Conservation (phyloP, 2,113 vertebrate genomes). For the Ariopsis seemanni region DNA sequence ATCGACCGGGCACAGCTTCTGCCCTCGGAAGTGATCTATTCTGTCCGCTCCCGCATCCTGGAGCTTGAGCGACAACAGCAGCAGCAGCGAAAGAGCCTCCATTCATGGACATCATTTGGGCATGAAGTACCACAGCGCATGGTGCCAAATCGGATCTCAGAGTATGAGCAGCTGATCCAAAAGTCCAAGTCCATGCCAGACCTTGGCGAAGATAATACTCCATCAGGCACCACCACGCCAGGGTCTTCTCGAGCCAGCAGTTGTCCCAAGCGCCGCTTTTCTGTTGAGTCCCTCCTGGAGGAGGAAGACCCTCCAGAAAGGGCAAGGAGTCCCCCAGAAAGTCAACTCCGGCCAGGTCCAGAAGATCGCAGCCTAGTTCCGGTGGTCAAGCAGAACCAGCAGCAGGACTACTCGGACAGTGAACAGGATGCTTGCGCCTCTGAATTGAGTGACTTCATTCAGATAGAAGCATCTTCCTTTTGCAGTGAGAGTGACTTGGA, state of each 20-base stretch:
- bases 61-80: constrained; percentile 77
- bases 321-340: constrained; percentile 70
- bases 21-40: constrained; percentile 81
- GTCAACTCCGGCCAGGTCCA: constrained; percentile 58
- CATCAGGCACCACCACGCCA: constrained; percentile 79
- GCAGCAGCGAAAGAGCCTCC: constrained; percentile 66
- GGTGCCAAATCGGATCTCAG: constrained; percentile 84
- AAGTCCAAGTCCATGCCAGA: constrained; percentile 90
- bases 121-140: constrained; percentile 83
- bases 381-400: constrained; percentile 74
- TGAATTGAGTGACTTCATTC: constrained; percentile 68
- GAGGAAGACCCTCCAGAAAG: constrained; percentile 77
- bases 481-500: constrained; percentile 98
- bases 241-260: constrained; percentile 82
- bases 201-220: constrained; percentile 78
- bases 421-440: constrained; percentile 87
- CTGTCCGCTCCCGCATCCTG: constrained; percentile 81
- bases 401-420: constrained; percentile 87
- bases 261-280: constrained; percentile 83
- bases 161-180: constrained; percentile 84
- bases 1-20: constrained; percentile 83
- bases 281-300: constrained; percentile 82
- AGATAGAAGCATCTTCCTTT: constrained; percentile 93
- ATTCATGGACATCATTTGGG: constrained; percentile 61
- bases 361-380: constrained; percentile 49